Evolutionary conservation across 2,113 vertebrate species (phyloP).

Genomic region (Salvelinus alpinus): DNA sequence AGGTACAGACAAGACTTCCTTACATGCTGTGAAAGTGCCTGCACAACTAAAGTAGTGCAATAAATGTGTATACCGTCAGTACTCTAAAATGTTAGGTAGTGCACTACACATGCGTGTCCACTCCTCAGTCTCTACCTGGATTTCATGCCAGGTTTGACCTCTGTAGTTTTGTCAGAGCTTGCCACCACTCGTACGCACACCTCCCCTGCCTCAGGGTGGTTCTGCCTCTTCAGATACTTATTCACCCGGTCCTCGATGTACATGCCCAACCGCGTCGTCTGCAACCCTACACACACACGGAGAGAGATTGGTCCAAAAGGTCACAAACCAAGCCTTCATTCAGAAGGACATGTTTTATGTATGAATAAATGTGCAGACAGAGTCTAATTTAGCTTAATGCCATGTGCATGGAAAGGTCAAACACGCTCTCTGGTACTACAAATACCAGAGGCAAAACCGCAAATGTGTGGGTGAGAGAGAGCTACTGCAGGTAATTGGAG

Average conservation of each 20-base stretch:
- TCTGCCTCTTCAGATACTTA: conserved; percentile 96
- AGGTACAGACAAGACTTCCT: too few species aligned
- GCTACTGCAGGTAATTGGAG: neutral
- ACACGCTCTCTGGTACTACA: conserved; percentile 6
- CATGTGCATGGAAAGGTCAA: conserved; percentile 1
- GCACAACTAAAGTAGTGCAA: too few species aligned
- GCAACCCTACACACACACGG: conserved; percentile 82
- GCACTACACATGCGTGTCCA: neutral
- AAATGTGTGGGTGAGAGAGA: conserved; percentile 1
- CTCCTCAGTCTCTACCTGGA: conserved; percentile 77
- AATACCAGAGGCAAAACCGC: conserved; percentile 22
- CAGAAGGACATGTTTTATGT: neutral
- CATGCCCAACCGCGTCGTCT: conserved; percentile 89
- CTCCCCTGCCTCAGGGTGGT: conserved; percentile 95
- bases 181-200: conserved; percentile 97
- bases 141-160: conserved; percentile 99
- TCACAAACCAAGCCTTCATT: neutral
- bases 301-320: neutral
- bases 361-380: neutral
- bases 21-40: too few species aligned
- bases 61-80: too few species aligned
- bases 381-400: neutral
- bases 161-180: conserved; percentile 96
- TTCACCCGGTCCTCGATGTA: conserved; percentile 97
- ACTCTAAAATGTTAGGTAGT: neutral